Evolutionary conservation across 2,113 vertebrate genomes (phyloP).

Genomic region (Aspiorhynchus laticeps): DNA sequence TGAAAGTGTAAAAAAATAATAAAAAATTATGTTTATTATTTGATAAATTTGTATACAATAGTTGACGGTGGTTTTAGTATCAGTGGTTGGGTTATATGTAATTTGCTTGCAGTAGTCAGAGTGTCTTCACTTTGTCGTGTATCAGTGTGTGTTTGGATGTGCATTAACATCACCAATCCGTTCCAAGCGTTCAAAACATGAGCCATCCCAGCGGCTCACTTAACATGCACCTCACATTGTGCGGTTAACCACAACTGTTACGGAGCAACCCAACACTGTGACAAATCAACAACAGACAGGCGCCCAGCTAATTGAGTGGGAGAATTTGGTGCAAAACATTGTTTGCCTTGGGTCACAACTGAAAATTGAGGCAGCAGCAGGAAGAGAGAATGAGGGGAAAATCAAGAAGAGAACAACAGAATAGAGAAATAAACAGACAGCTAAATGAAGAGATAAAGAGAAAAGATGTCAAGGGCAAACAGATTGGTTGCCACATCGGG

Average conservation of each 20-base stretch:
- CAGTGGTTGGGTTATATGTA: background rate
- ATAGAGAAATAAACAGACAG: constrained; percentile 16
- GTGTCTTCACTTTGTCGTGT: background rate
- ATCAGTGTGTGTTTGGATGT: background rate
- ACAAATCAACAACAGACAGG: constrained; percentile 41
- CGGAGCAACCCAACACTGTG: constrained; percentile 41
- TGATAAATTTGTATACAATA: background rate
- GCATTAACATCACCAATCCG: background rate
- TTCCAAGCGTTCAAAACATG: background rate
- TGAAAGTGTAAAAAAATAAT: too few relatives aligned
- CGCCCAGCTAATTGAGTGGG: constrained; percentile 37
- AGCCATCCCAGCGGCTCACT: background rate
- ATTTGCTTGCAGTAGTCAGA: background rate
- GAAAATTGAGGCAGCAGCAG: constrained; percentile 22
- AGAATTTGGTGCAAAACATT: constrained; percentile 48
- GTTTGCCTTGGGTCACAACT: constrained; percentile 45
- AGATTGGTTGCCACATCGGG: constrained; percentile 57
- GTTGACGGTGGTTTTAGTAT: background rate
- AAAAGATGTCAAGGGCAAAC: constrained; percentile 70
- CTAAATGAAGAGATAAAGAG: constrained; percentile 50
- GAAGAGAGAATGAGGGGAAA: background rate
- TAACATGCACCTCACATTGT: constrained; percentile 44
- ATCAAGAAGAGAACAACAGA: background rate
- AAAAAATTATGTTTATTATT: too few relatives aligned
- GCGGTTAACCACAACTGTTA: constrained; percentile 40